phyloP scores from a whole-genome alignment of 2,888 invertebrate species.

The Nycteola revayana region DNA sequence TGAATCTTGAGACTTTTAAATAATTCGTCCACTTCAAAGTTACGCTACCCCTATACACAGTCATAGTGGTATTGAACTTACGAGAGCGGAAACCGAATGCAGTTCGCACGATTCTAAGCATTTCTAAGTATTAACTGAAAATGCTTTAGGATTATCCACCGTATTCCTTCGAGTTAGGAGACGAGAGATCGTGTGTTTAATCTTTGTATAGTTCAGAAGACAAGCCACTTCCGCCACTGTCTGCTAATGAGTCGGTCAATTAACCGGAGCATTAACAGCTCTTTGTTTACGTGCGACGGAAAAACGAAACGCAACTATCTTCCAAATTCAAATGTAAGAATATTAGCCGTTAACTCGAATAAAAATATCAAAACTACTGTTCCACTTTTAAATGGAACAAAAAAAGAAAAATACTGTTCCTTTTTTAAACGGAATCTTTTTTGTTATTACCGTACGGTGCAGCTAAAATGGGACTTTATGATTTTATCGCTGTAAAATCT shows the following conservation, averaged over 20 bases:
- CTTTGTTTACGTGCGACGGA: constrained; percentile 40
- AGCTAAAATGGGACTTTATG: constrained; percentile 36
- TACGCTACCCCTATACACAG: constrained; percentile 38
- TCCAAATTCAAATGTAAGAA: constrained; percentile 21
- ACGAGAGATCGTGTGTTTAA: constrained; percentile 9
- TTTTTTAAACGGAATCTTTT: constrained; percentile 18
- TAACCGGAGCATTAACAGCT: constrained; percentile 52
- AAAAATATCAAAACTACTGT: no score
- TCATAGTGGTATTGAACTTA: constrained; percentile 60
- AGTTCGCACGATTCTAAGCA: constrained; percentile 49
- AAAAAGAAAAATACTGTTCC: background rate
- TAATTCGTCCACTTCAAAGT: constrained; percentile 13
- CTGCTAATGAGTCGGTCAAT: constrained; percentile 65
- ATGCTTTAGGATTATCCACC: constrained; percentile 30
- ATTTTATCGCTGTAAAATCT: constrained; percentile 34
- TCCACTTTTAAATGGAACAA: constrained; percentile 7
- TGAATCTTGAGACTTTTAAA: background rate
- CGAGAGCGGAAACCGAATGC: constrained; percentile 59
- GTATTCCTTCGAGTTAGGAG: constrained; percentile 25
- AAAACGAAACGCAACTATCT: constrained; percentile 40
- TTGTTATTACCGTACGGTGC: constrained; percentile 23
- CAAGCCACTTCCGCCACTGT: constrained; percentile 48
- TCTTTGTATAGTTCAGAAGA: constrained; percentile 34
- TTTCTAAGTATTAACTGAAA: constrained; percentile 28
- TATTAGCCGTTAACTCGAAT: no score